Percentiles rank a stretch among this genome's conserved stretches.
Conservation (phyloP, 2,113 vertebrate species). For the Parus major region DNA sequence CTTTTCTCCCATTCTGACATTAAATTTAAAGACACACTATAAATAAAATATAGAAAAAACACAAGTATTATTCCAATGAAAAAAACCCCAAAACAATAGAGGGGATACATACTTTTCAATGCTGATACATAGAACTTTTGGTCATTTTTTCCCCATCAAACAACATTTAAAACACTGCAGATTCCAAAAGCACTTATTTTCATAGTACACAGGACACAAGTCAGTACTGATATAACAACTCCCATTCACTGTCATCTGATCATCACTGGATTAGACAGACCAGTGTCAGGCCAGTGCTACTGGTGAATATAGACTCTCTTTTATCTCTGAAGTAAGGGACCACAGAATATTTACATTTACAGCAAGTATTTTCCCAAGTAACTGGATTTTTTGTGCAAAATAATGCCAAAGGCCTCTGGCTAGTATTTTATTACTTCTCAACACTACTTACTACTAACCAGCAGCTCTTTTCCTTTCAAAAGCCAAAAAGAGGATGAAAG, state of each 20-base stretch:
- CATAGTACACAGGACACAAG: background rate
- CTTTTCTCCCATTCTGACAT: background rate
- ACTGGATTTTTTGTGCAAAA: background rate
- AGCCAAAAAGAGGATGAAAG: background rate
- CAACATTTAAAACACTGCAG: background rate
- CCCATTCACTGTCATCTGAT: background rate
- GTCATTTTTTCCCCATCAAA: background rate
- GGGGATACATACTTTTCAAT: background rate
- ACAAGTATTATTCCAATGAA: background rate
- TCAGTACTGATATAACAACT: background rate
- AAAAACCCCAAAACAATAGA: background rate
- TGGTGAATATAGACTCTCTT: background rate
- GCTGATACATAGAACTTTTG: background rate
- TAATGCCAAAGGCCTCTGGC: background rate
- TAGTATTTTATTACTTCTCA: background rate
- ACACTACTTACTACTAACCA: background rate
- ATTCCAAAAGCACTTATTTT: background rate
- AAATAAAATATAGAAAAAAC: background rate
- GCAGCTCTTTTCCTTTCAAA: background rate
- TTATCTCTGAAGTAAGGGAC: background rate
- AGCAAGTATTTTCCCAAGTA: background rate
- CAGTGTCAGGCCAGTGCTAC: background rate
- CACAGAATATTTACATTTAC: background rate
- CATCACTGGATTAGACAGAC: background rate
- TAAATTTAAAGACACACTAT: background rate